A percentile compares a stretch with the other conserved stretches of the same genome.
Evolutionary conservation across 2,888 invertebrate species (phyloP).

Genomic region (Auanema freiburgensis): DNA sequence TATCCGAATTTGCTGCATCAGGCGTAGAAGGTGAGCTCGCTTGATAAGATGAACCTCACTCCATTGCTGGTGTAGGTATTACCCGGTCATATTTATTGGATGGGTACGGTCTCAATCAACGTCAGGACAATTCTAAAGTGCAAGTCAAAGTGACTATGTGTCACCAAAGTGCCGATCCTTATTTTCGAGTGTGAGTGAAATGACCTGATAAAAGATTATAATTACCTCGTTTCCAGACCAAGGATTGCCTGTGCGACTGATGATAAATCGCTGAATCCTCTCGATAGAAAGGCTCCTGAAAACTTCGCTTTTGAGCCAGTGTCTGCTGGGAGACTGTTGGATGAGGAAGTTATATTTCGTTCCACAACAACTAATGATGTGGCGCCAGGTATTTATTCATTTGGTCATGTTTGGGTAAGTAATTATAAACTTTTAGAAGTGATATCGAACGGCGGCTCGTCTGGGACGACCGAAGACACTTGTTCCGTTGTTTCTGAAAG

Average conservation of each 20-base stretch:
- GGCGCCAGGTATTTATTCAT: not conserved
- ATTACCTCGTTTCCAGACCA: constrained; percentile 16
- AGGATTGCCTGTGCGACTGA: constrained; percentile 15
- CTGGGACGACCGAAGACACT: constrained; percentile 15
- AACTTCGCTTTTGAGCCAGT: constrained; percentile 4
- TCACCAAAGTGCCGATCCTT: constrained; percentile 91
- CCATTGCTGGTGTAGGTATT: constrained; percentile 66
- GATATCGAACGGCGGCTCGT: constrained; percentile 22
- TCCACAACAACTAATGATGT: not conserved
- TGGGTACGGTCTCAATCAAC: constrained; percentile 84
- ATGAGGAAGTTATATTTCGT: constrained; percentile 2
- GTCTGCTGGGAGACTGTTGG: not conserved
- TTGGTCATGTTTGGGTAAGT: too few species aligned
- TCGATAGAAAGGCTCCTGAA: constrained; percentile 19
- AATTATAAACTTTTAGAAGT: constrained; percentile 16
- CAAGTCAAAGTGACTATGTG: constrained; percentile 87
- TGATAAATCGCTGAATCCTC: constrained; percentile 28
- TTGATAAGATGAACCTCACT: not conserved
- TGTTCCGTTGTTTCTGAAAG: constrained; percentile 13
- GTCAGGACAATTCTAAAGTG: constrained; percentile 95
- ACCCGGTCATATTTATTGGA: constrained; percentile 86
- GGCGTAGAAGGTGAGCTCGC: constrained; percentile 72
- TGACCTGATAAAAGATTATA: too few species aligned
- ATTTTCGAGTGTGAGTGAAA: constrained; percentile 89
- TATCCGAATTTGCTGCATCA: constrained; percentile 93